These are phyloP conservation scores for Coturnix japonica DNA, from an alignment of 2,113 vertebrate genomes.

Conservation along the genomic window DNA sequence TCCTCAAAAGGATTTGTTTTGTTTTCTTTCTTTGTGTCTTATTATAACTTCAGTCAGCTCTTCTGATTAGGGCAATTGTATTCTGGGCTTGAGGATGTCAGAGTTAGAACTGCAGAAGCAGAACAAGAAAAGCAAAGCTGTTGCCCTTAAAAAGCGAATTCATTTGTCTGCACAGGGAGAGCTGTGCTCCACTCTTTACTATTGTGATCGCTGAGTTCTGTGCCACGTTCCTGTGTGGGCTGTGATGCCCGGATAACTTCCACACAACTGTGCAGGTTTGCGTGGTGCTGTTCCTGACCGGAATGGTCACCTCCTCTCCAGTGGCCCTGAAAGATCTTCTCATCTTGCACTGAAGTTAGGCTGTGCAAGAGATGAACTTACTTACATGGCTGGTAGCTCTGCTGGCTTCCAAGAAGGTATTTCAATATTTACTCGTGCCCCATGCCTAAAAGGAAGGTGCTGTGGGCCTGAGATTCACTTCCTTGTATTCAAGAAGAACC, in stretches of 20 bases:
- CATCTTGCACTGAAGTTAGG: neutral
- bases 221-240: neutral
- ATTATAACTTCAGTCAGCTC: conserved; percentile 5
- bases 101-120: neutral
- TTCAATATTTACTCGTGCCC: neutral
- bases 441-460: neutral
- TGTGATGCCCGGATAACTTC: neutral
- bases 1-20: conserved; percentile 44
- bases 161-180: neutral
- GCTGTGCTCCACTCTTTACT: neutral
- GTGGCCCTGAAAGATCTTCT: neutral
- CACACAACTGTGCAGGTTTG: neutral
- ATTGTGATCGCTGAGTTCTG: neutral
- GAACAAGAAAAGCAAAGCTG: neutral
- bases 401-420: neutral
- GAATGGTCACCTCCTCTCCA: neutral
- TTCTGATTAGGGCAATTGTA: neutral
- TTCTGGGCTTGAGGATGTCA: neutral
- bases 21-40: neutral
- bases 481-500: neutral
- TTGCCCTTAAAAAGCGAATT: neutral
- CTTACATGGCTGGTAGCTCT: neutral
- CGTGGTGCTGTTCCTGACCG: fast-evolving
- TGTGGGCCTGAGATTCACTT: neutral
- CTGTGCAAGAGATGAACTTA: neutral